These are phyloP conservation scores for Polypterus bichir DNA, from an alignment of 2,113 vertebrate genomes.

Conservation along the genomic window DNA sequence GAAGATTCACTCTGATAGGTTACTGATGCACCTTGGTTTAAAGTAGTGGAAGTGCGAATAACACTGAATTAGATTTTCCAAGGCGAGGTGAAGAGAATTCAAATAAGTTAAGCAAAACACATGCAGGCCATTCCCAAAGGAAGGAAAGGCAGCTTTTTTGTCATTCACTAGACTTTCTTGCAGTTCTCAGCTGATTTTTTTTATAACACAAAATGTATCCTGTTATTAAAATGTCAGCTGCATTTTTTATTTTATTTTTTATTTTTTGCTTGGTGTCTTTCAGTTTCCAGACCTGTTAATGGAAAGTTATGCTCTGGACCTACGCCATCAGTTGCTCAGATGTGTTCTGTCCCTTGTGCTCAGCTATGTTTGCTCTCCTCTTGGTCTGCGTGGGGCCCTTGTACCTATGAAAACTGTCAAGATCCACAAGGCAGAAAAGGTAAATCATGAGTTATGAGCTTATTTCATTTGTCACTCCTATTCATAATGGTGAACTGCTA, in stretches of 20 bases:
- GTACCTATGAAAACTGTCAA: conserved; percentile 70
- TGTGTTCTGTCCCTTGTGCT: conserved; percentile 65
- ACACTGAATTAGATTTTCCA: not conserved
- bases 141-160: too few relatives aligned
- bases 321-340: conserved; percentile 53
- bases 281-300: conserved; percentile 72
- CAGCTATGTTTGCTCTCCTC: conserved; percentile 57
- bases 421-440: conserved; percentile 73
- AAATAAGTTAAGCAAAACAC: too few relatives aligned
- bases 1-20: not conserved
- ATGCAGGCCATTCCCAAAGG: too few relatives aligned
- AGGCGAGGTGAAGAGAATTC: not conserved
- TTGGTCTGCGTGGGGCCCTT: conserved; percentile 75
- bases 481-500: too few relatives aligned
- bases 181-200: too few relatives aligned
- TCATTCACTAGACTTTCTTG: too few relatives aligned
- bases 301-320: conserved; percentile 54
- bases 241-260: not conserved
- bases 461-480: too few relatives aligned
- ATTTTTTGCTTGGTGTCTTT: not conserved
- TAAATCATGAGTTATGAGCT: conserved; percentile 17
- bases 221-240: too few relatives aligned
- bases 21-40: not conserved
- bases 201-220: too few relatives aligned
- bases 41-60: not conserved